Percentiles rank a stretch among this genome's conserved stretches.
phyloP scores from a whole-genome alignment of 2,888 invertebrate genomes.

The Syrphus vitripennis region DNA sequence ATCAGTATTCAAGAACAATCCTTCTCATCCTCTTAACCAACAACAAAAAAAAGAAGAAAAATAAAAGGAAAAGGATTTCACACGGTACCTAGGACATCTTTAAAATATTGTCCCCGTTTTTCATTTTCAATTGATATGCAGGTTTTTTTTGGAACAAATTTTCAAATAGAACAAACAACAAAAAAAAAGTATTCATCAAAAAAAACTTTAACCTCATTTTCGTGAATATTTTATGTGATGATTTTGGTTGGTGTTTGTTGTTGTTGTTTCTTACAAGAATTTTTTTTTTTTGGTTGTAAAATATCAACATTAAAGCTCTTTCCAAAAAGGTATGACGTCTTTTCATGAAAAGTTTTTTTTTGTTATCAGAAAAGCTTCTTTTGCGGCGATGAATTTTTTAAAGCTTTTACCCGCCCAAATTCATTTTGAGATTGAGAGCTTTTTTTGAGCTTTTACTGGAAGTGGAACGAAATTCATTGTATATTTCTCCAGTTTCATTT shows the following conservation, averaged over 20 bases:
- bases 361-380: too few species aligned
- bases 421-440: constrained; percentile 42
- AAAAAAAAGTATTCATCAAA: not conserved
- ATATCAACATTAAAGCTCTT: not conserved
- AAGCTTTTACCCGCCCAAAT: constrained; percentile 67
- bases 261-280: constrained; percentile 7
- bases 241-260: not conserved
- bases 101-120: constrained; percentile 16
- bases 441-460: constrained; percentile 49
- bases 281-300: constrained; percentile 31
- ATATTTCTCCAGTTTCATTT: constrained; percentile 49
- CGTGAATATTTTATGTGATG: constrained; percentile 20
- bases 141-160: not conserved
- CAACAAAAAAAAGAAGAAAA: not conserved
- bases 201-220: constrained; percentile 23
- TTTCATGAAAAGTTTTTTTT: constrained; percentile 2
- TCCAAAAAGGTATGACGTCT: constrained; percentile 52
- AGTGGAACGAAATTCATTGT: constrained; percentile 44
- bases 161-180: not conserved
- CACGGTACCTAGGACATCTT: not conserved
- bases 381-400: constrained; percentile 19
- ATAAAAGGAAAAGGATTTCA: not conserved
- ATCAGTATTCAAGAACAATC: constrained; percentile 56
- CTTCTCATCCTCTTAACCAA: not conserved
- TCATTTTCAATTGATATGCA: constrained; percentile 18